Conservation (phyloP, 1,140 invertebrate species). For the Octopus sinensis region DNA sequence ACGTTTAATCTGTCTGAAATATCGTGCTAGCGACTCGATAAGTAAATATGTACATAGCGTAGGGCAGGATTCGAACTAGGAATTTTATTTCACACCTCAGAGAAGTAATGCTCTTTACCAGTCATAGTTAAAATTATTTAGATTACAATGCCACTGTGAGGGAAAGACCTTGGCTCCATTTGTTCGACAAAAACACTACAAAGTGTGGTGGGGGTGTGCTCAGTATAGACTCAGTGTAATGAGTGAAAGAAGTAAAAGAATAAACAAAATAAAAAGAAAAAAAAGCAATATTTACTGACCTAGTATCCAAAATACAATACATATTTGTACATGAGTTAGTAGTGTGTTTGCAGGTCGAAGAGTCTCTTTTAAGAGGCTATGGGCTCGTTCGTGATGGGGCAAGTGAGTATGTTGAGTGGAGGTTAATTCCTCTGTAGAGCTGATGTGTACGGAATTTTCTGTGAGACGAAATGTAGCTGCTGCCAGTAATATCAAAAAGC, state of each 20-base stretch:
- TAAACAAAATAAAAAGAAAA: neutral
- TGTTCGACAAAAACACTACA: too few species aligned
- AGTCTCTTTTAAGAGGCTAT: constrained; percentile 52
- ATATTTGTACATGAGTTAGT: constrained; percentile 56
- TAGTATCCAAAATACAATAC: constrained; percentile 57
- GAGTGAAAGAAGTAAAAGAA: neutral
- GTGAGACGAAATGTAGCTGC: constrained; percentile 56
- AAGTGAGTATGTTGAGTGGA: constrained; percentile 40
- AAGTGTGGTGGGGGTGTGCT: too few species aligned
- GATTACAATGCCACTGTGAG: too few species aligned
- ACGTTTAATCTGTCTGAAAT: too few species aligned
- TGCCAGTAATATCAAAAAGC: constrained; percentile 54
- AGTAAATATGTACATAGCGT: too few species aligned
- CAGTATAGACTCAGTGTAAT: neutral
- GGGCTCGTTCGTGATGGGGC: constrained; percentile 46
- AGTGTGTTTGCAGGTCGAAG: constrained; percentile 53
- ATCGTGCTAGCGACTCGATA: too few species aligned
- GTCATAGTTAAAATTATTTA: too few species aligned
- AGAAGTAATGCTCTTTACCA: too few species aligned
- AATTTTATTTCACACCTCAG: too few species aligned
- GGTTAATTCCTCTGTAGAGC: constrained; percentile 39
- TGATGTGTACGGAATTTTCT: constrained; percentile 45
- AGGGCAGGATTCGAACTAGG: too few species aligned
- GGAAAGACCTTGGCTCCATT: too few species aligned
- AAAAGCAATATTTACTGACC: constrained; percentile 34